Conservation (phyloP, 2,113 vertebrate genomes). For the Hypocryptadius cinnamomeus region DNA sequence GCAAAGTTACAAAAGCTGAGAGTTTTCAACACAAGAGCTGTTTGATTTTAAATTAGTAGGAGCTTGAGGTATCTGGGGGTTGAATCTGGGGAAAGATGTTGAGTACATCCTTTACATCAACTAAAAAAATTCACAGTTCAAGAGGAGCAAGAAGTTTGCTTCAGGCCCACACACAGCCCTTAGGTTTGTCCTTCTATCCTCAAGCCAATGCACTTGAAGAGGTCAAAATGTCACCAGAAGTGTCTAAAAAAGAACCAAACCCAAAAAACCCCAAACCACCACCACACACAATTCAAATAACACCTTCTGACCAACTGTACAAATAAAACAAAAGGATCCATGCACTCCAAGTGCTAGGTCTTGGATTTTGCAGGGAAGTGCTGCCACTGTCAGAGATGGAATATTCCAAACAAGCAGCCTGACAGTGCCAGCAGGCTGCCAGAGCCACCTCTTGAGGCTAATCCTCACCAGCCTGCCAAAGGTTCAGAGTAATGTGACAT, state of each 20-base stretch:
- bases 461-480: constrained; percentile 11
- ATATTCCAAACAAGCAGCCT: constrained; percentile 2
- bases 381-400: background rate
- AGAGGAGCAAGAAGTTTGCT: background rate
- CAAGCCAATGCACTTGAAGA: background rate
- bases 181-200: background rate
- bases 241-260: background rate
- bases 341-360: background rate
- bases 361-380: background rate
- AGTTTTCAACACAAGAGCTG: background rate
- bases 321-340: background rate
- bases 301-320: background rate
- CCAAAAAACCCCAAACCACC: background rate
- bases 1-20: background rate
- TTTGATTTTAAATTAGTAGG: background rate
- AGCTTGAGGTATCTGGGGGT: background rate
- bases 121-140: background rate
- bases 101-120: background rate
- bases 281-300: background rate
- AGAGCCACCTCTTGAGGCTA: background rate
- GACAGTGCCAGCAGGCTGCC: constrained; percentile 11
- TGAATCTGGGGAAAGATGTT: background rate
- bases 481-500: background rate
- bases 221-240: background rate
- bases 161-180: background rate